A percentile compares a stretch with the other conserved stretches of the same genome.
Conservation (phyloP, 2,888 invertebrate species). For the Polymixis lichenea region DNA sequence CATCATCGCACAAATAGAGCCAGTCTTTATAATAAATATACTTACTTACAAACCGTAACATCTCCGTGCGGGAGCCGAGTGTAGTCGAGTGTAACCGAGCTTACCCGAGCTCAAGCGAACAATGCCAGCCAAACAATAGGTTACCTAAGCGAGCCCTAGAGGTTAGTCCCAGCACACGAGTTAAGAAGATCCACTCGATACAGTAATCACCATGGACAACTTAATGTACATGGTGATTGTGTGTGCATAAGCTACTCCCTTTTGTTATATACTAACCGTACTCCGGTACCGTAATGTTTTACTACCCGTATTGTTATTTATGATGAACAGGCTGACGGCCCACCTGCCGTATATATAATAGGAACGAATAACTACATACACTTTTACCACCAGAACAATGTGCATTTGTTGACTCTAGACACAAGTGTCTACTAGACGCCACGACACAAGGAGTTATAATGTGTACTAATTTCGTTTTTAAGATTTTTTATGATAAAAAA, state of each 20-base stretch:
- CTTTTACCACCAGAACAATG: not conserved
- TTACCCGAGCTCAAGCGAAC: slow-evolving; percentile 22
- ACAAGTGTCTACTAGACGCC: not conserved
- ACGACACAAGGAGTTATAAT: not conserved
- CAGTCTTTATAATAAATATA: slow-evolving; percentile 22
- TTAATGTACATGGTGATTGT: too few relatives aligned
- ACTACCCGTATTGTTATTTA: not conserved
- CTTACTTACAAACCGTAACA: slow-evolving; percentile 28
- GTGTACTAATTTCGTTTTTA: not conserved
- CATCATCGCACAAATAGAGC: not conserved
- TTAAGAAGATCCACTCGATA: slow-evolving; percentile 8
- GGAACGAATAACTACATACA: not conserved
- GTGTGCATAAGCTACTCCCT: not conserved
- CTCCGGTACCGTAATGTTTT: not conserved
- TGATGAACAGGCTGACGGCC: not conserved
- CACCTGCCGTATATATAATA: not conserved
- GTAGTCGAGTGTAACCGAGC: slow-evolving; percentile 2
- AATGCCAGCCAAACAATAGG: slow-evolving; percentile 47
- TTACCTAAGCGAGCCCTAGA: slow-evolving; percentile 38
- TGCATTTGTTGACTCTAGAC: not conserved
- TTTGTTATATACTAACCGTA: not conserved
- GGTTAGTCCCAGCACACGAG: not conserved
- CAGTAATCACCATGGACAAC: too few relatives aligned
- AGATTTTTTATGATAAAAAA: not conserved
- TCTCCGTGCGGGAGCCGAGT: slow-evolving; percentile 10